Evolutionary conservation across 1,140 invertebrate species (phyloP), one percentile per base, ranked within the genome.

Genomic region (Papilio aristodemus): DNA sequence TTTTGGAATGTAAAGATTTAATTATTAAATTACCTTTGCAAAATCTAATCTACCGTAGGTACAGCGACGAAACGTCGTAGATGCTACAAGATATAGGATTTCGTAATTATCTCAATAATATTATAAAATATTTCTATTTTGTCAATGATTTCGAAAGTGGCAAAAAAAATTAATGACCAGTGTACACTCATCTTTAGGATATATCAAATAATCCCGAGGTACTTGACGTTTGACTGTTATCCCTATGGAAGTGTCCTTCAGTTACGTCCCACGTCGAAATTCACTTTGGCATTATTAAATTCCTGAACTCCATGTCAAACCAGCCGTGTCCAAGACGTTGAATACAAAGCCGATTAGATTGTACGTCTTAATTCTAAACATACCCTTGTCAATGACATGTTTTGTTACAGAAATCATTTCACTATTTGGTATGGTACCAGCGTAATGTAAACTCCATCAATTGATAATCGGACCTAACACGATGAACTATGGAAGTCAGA

Each of bases 291-390:
- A 54, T 54, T 54, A 54, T 54, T 54, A 54, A 54, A 54, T 54
- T 54, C 46, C 46, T 54, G 11, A 22, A 9, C 46, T 22, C 19
- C 46, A 25, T 54, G 46, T 54, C 46, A 54, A 46, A 54, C 10
- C 46, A 32, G 27, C 27, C 27, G 27, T 54, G 46, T 11, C 22
- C 46, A 17, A 19, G 46, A 54, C 46, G 22, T 6, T 8, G 43
- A 50, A 14, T 46, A 54, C 46, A 54, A 54, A 54, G 46, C 9
- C 17, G 46, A 54, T 54, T 54, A 54, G 9, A 22, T 54, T 54
- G 22, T 25, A 54, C 46, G 3, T 54, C 46, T 22, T 54, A 54
- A 54, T 54, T 11, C 22, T 19, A 22, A 11, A 46, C 43, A 46
- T 46, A 54, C 46, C 46, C 46, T 22, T 54, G 46, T 54, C 46